A percentile compares a stretch with the other conserved stretches of the same genome.
Evolutionary conservation across 2,888 invertebrate species (phyloP).

Genomic region (Pinctada fucata): DNA sequence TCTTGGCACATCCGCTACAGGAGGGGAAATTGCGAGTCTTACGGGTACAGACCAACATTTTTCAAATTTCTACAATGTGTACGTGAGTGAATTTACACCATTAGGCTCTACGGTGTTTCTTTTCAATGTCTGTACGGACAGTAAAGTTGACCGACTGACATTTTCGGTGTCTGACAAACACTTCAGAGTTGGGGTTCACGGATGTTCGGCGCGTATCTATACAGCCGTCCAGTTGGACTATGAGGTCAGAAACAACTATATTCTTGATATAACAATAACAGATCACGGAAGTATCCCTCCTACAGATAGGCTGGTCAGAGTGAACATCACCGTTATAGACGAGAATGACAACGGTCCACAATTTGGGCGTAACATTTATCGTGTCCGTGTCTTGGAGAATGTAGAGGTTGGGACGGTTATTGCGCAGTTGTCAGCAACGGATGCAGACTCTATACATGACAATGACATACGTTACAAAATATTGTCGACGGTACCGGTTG

Average conservation of each 20-base stretch:
- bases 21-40: background rate
- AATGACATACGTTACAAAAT: background rate
- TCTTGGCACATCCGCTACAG: too few species aligned
- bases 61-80: background rate
- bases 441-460: constrained; percentile 83
- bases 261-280: background rate
- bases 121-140: too few species aligned
- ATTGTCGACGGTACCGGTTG: background rate
- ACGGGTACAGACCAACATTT: background rate
- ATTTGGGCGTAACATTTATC: constrained; percentile 91
- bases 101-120: too few species aligned
- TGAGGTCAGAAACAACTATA: background rate
- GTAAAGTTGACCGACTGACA: background rate
- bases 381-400: constrained; percentile 94
- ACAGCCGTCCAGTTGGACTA: background rate
- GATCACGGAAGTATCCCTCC: background rate
- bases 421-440: constrained; percentile 92
- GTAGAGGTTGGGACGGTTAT: constrained; percentile 96
- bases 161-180: background rate
- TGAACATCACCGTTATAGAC: constrained; percentile 93
- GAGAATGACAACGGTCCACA: constrained; percentile 96
- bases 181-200: background rate
- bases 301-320: background rate
- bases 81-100: background rate
- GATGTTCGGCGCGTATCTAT: background rate